phyloP scores from a whole-genome alignment of 1,140 invertebrate genomes.

The Polypedilum vanderplanki region DNA sequence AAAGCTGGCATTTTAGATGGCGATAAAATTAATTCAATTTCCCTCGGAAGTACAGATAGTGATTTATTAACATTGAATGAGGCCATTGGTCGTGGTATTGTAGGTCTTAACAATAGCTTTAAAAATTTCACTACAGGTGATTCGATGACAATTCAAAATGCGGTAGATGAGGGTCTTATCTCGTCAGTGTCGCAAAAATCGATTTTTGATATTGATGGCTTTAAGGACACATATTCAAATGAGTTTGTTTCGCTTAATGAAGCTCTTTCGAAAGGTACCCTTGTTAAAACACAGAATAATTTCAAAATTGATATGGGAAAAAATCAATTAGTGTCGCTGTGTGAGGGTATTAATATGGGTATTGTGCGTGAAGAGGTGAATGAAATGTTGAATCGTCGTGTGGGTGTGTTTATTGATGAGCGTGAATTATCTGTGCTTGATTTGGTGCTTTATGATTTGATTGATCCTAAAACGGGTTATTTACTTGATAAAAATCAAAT shows the following conservation, averaged over 20 bases:
- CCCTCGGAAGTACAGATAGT: conserved; percentile 61
- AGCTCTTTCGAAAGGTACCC: conserved; percentile 70
- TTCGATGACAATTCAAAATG: conserved; percentile 66
- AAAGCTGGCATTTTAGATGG: conserved; percentile 77
- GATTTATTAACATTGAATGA: conserved; percentile 77
- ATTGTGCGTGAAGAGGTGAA: conserved; percentile 68
- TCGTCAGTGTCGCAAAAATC: conserved; percentile 80
- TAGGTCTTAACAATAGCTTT: conserved; percentile 64
- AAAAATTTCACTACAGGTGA: conserved; percentile 63
- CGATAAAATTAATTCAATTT: conserved; percentile 71
- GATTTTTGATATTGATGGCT: conserved; percentile 86
- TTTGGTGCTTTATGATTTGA: conserved; percentile 70
- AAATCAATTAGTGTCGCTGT: conserved; percentile 64
- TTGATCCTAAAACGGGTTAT: conserved; percentile 81
- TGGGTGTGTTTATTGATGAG: conserved; percentile 61
- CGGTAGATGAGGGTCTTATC: conserved; percentile 79
- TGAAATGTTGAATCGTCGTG: conserved; percentile 73
- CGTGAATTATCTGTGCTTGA: conserved; percentile 77
- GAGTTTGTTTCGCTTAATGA: conserved; percentile 82
- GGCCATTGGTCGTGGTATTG: conserved; percentile 68
- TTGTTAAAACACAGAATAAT: conserved; percentile 64
- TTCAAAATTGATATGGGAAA: conserved; percentile 69
- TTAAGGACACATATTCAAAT: conserved; percentile 72
- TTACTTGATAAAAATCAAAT: conserved; percentile 71
- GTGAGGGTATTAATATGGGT: conserved; percentile 57